phyloP scores from a whole-genome alignment of 2,113 vertebrate genomes.

The Marmota flaviventris region DNA sequence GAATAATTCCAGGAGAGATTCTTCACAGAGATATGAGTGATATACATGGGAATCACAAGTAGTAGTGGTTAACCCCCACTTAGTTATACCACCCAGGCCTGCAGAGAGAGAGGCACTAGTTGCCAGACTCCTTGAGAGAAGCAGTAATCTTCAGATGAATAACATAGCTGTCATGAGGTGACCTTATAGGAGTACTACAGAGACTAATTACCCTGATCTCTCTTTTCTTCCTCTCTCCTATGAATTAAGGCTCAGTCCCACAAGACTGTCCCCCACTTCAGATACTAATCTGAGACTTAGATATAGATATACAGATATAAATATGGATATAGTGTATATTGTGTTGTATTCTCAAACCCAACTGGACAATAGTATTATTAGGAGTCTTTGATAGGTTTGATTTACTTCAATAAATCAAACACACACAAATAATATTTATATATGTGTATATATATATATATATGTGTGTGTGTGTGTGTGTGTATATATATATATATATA shows the following conservation, averaged over 20 bases:
- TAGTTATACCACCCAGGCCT: not conserved
- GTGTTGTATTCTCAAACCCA: not conserved
- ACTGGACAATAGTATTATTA: not conserved
- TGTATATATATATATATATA: not conserved
- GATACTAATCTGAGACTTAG: not conserved
- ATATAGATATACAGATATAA: not conserved
- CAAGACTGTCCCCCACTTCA: not conserved
- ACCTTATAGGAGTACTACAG: not conserved
- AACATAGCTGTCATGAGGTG: not conserved
- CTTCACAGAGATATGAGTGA: not conserved
- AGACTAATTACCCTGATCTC: not conserved
- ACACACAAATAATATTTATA: not conserved
- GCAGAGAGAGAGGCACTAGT: not conserved
- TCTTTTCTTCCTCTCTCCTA: not conserved
- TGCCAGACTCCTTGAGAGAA: not conserved
- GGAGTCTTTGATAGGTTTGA: not conserved
- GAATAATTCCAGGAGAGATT: not conserved
- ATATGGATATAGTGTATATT: not conserved
- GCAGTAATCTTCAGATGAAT: not conserved
- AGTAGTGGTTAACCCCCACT: not conserved
- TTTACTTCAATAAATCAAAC: not conserved
- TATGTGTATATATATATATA: not conserved
- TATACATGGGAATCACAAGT: not conserved
- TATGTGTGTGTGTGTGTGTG: not conserved
- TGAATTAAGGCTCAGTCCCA: not conserved